Base-by-base conservation (phyloP, 1,140 invertebrate species). In the Diorhabda elongata region DNA sequence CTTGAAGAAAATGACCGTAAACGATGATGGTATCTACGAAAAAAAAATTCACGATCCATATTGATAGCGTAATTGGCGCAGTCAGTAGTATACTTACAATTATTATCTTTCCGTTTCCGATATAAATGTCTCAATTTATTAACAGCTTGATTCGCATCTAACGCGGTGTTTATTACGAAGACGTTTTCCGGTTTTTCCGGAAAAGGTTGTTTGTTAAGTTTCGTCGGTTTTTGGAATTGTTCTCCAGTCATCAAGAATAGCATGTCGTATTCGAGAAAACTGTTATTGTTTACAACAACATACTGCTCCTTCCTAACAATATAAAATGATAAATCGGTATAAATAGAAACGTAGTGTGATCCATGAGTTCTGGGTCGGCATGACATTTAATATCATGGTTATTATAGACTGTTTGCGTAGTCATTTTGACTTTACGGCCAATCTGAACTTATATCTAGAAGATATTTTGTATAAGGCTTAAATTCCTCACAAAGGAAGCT, bases 1-100 rank as follows among this genome's bases (percentile, higher is more conserved):
- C 85, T 69, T 89, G 84, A 41, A 90, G 74, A 69, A 82, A 85
- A 52, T 85, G 81, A 2, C 89, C 89, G 75, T 89, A 89, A 2
- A 90, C 83, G 0, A 90, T 76, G 42, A 90, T 83, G 6, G 60
- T 74, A 62, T 79, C 83, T 84, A 44, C 42, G 68, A 67, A 63
- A 61, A 26, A n/a, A 44, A 52, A 26, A n/a, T 42, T 41, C 6
- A 2, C 11, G 41, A 41, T 3, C 4, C 58, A 3, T 26, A 41
- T 41, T 61, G 7, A 41, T 8, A 26, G 42, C 5, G n/a, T 6
- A 26, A 41, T 41, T 41, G 59, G 26, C 11, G n/a, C 8, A 2
- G 9, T 42, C 5, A 42, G 26, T 60, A 59, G 9, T 3, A 41
- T 6, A 44, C 61, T 69, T 66, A 74, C 73, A 71, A 9, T 73